Conservation (phyloP, 1,140 invertebrate genomes). For the Acyrthosiphon pisum region DNA sequence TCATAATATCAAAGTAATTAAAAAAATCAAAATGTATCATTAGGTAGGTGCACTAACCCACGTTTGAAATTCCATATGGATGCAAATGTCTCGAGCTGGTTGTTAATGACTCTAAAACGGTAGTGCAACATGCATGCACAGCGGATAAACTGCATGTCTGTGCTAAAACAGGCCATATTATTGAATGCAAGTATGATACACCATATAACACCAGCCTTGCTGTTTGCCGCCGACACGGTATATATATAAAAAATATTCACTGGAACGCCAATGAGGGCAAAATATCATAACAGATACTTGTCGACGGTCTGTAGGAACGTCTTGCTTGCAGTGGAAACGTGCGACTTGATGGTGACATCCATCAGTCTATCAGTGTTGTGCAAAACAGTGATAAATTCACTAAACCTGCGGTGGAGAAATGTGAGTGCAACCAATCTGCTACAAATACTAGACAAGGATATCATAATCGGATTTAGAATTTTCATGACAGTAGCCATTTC, state of each 20-base stretch:
- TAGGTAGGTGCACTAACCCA: background rate
- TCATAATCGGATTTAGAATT: constrained; percentile 57
- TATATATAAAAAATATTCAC: constrained; percentile 56
- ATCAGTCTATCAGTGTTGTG: constrained; percentile 50
- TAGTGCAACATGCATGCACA: constrained; percentile 54
- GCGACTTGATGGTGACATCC: background rate
- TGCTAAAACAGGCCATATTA: constrained; percentile 56
- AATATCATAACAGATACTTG: constrained; percentile 44
- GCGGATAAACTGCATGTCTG: constrained; percentile 58
- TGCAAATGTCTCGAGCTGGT: constrained; percentile 24
- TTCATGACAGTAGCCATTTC: constrained; percentile 58
- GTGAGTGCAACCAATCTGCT: constrained; percentile 34
- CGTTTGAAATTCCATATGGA: constrained; percentile 33
- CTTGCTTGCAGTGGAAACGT: background rate
- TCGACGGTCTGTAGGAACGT: background rate
- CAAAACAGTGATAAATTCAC: constrained; percentile 33
- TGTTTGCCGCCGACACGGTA: constrained; percentile 24
- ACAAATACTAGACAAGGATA: constrained; percentile 56
- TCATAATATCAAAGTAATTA: background rate
- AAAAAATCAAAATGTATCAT: background rate
- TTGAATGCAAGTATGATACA: constrained; percentile 50
- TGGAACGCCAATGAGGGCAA: constrained; percentile 37
- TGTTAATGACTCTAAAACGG: constrained; percentile 56
- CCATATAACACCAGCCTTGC: constrained; percentile 53
- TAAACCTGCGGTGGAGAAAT: constrained; percentile 23